phyloP scores from a whole-genome alignment of 2,113 vertebrate species.

The Hippopotamus amphibius region DNA sequence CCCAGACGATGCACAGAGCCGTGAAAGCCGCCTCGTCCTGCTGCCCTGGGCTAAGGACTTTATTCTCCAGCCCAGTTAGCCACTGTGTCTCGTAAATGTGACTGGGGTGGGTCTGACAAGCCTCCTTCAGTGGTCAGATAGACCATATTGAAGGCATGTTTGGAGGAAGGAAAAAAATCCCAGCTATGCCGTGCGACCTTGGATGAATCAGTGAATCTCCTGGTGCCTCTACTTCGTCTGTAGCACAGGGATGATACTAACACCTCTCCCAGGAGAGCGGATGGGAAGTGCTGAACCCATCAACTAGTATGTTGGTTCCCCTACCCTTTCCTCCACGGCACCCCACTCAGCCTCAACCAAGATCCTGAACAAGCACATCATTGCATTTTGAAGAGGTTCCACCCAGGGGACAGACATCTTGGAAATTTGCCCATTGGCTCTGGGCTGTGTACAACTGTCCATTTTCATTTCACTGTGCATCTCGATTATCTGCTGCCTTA shows the following conservation, averaged over 20 bases:
- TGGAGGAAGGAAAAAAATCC: too few relatives aligned
- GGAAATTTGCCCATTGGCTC: not conserved
- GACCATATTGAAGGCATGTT: not conserved
- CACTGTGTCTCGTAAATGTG: rapidly evolving
- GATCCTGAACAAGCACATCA: not conserved
- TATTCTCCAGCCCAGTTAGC: not conserved
- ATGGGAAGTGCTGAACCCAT: rapidly evolving
- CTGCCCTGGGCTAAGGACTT: too few relatives aligned
- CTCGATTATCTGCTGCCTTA: not conserved
- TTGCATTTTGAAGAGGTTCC: not conserved
- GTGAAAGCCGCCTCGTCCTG: not conserved
- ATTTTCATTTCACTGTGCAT: not conserved
- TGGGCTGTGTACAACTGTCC: not conserved
- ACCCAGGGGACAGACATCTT: not conserved
- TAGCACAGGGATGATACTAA: rapidly evolving
- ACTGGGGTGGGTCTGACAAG: not conserved
- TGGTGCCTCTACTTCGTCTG: rapidly evolving
- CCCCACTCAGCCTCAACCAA: not conserved
- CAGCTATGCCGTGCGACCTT: not conserved
- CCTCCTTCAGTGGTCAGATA: not conserved
- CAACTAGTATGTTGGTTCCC: rapidly evolving
- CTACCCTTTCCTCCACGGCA: not conserved
- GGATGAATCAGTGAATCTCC: not conserved
- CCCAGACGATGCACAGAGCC: not conserved
- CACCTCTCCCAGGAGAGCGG: rapidly evolving